Percentiles rank a stretch among this genome's conserved stretches.
phyloP scores from a whole-genome alignment of 1,140 invertebrate genomes.

The Schlechtendalia chinensis region DNA sequence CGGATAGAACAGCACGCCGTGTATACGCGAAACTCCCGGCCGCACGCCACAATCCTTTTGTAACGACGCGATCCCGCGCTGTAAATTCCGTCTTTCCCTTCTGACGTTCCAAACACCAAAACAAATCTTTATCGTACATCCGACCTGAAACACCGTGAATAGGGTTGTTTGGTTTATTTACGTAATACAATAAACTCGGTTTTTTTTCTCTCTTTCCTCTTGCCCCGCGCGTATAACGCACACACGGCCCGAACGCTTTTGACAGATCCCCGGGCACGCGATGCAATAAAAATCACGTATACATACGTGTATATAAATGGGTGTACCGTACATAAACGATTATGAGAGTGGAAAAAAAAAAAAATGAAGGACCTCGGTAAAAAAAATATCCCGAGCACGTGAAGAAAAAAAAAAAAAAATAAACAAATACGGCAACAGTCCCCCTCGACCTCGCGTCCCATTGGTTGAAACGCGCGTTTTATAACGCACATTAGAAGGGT shows the following conservation, averaged over 20 bases:
- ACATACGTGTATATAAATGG: constrained; percentile 7
- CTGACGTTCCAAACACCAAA: neutral
- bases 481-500: constrained; percentile 29
- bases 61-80: neutral
- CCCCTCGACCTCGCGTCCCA: constrained; percentile 41
- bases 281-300: constrained; percentile 47
- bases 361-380: constrained; percentile 46
- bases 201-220: no score
- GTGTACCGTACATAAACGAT: constrained; percentile 27
- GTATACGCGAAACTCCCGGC: no score
- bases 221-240: neutral
- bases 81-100: constrained; percentile 19
- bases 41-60: neutral
- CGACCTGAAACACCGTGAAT: neutral
- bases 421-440: constrained; percentile 18
- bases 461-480: neutral
- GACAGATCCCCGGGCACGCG: constrained; percentile 11
- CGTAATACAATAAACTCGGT: neutral
- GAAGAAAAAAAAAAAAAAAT: constrained; percentile 45
- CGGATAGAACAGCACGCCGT: no score
- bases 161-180: constrained; percentile 17
- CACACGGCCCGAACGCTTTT: constrained; percentile 7
- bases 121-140: constrained; percentile 13
- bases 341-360: constrained; percentile 19
- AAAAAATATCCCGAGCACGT: constrained; percentile 34